Conservation (phyloP, 1,140 invertebrate species). For the Drosophila ficusphila region DNA sequence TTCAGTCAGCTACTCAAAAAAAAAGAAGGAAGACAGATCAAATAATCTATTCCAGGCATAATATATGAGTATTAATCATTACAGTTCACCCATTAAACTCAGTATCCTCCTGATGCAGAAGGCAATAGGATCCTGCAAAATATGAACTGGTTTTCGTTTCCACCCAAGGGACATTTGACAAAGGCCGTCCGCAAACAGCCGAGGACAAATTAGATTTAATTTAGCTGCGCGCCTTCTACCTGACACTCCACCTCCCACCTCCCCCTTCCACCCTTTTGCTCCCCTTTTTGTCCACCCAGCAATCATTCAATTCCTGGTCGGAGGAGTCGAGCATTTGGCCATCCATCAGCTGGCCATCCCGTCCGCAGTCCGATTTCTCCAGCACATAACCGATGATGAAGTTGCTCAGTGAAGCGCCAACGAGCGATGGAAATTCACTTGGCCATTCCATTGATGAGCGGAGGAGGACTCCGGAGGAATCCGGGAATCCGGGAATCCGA, state of each 20-base stretch:
- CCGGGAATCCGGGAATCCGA: conserved; percentile 9
- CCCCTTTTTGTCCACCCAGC: not conserved
- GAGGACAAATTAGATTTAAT: conserved; percentile 79
- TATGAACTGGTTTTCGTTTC: too few relatives aligned
- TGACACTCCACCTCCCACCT: conserved; percentile 17
- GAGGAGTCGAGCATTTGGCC: conserved; percentile 40
- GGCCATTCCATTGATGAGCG: conserved; percentile 52
- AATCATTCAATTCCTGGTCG: conserved; percentile 38
- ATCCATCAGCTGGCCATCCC: conserved; percentile 49
- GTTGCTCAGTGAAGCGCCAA: conserved; percentile 58
- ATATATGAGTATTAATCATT: too few relatives aligned
- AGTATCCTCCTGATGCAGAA: too few relatives aligned
- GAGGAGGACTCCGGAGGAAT: too few relatives aligned
- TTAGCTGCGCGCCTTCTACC: conserved; percentile 57
- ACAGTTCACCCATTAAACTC: too few relatives aligned
- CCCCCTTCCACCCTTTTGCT: not conserved
- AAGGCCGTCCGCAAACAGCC: conserved; percentile 55
- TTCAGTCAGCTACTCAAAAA: too few relatives aligned
- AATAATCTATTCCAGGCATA: too few relatives aligned
- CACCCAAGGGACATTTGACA: conserved; percentile 45
- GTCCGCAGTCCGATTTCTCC: conserved; percentile 7
- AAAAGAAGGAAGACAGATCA: too few relatives aligned
- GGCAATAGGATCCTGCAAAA: too few relatives aligned
- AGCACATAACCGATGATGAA: conserved; percentile 65
- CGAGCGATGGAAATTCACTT: conserved; percentile 15